Evolutionary conservation across 1,140 invertebrate species (phyloP).

Genomic region (Augochlora pura): DNA sequence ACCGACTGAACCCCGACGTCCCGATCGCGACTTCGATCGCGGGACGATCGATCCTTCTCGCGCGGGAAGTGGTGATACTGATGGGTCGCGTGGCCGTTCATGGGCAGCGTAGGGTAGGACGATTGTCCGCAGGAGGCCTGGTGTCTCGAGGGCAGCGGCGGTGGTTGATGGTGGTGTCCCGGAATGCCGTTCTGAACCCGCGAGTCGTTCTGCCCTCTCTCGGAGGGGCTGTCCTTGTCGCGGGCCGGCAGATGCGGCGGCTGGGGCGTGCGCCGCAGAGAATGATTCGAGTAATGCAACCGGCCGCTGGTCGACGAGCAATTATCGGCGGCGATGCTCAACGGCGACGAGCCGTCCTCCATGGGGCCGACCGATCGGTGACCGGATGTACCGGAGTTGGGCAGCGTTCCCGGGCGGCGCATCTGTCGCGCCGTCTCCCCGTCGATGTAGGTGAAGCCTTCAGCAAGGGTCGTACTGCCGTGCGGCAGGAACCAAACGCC

Average conservation of each 20-base stretch:
- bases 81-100: slow-evolving; percentile 68
- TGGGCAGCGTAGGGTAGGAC: slow-evolving; percentile 70
- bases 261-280: slow-evolving; percentile 57
- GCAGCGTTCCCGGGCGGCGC: slow-evolving; percentile 77
- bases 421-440: slow-evolving; percentile 82
- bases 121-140: slow-evolving; percentile 67
- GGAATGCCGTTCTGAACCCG: slow-evolving; percentile 58
- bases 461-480: slow-evolving; percentile 85
- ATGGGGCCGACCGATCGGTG: slow-evolving; percentile 36
- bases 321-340: slow-evolving; percentile 49
- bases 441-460: slow-evolving; percentile 88
- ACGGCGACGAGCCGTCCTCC: slow-evolving; percentile 49
- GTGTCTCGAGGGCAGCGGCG: slow-evolving; percentile 66
- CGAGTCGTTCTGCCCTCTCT: slow-evolving; percentile 51
- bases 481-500: slow-evolving; percentile 79
- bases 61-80: slow-evolving; percentile 68
- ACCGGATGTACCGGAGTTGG: slow-evolving; percentile 68
- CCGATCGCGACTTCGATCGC: slow-evolving; percentile 56
- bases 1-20: slow-evolving; percentile 31
- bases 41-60: slow-evolving; percentile 56
- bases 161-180: slow-evolving; percentile 48
- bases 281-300: slow-evolving; percentile 62
- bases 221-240: slow-evolving; percentile 29
- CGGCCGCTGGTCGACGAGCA: slow-evolving; percentile 27
- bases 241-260: slow-evolving; percentile 47